Conservation (phyloP, 2,113 vertebrate species). For the Coreoperca whiteheadi region DNA sequence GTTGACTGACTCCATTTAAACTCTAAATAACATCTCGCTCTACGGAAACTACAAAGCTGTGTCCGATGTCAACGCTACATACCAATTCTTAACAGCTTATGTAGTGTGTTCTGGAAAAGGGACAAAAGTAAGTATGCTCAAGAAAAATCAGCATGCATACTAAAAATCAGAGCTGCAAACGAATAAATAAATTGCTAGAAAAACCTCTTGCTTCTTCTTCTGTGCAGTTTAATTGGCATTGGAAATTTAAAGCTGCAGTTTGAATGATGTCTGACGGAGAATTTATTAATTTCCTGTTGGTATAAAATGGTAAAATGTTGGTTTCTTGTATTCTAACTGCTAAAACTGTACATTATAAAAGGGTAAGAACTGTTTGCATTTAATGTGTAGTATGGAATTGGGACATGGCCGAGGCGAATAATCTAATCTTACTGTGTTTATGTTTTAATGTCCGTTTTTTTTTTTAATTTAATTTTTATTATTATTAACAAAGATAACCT, state of each 20-base stretch:
- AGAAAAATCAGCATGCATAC: neutral
- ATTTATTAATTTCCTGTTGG: neutral
- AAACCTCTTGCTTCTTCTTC: neutral
- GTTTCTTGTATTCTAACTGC: neutral
- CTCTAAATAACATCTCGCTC: neutral
- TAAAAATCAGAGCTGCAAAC: neutral
- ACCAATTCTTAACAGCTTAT: neutral
- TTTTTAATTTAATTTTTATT: no score
- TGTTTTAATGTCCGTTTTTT: no score
- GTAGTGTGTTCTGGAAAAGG: neutral
- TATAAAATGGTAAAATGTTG: no score
- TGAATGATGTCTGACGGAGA: neutral
- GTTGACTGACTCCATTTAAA: neutral
- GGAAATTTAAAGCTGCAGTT: neutral
- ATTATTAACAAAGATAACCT: neutral
- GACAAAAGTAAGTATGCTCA: neutral
- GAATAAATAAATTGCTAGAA: neutral
- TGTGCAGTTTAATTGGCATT: neutral
- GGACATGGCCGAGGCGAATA: neutral
- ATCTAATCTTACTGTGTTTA: no score
- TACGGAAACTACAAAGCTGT: neutral
- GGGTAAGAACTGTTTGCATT: neutral
- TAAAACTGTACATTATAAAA: neutral
- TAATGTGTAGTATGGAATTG: neutral
- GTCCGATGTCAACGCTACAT: neutral